Base-by-base conservation (phyloP, 2,797 vertebrate genomes). In the Pipistrellus kuhlii region DNA sequence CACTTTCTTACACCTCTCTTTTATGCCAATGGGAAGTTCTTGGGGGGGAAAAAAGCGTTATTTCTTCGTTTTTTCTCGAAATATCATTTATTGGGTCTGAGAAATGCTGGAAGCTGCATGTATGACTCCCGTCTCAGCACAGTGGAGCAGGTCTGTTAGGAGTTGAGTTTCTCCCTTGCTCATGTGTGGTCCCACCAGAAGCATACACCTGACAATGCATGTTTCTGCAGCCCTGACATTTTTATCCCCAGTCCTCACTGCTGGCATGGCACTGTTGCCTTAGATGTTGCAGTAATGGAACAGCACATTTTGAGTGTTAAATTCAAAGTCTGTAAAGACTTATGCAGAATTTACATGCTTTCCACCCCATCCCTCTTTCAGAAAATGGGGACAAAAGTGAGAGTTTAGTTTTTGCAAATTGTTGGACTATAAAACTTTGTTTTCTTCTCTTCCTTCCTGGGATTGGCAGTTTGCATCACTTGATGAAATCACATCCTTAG, bases 251-350 rank as follows among this genome's bases (percentile, higher is more conserved):
- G 76, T 32, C 15, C 27, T 91, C 90, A 48, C 14, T 35, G 48
- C 46, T 68, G 32, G 35, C 21, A 0, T 9, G 18, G 18, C 9
- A 10, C 41, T 32, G 0, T 48, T n/a, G 46, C 23, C 69, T 59
- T 51, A 35, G 30, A 6, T 93, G 27, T 73, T 59, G 27, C 23
- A 81, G 76, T 55, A n/a, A n/a, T 53, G 48, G 27, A 48, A 72
- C 32, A 78, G 53, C 32, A 44, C 12, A 25, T 59, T 88, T 73
- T 83, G 32, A 72, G 44, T 9, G 41, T 78, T 83, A 57, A 85
- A 46, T 53, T 81, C 32, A 30, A 85, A 85, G 71, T 76, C 72
- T 75, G 51, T 32, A 76, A 72, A 93, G 69, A 89, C 20, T 85
- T 35, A 41, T 35, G 11, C 11, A 71, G 51, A 75, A 53, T 23